A percentile compares a stretch with the other conserved stretches of the same genome.
Evolutionary conservation across 2,113 vertebrate genomes (phyloP).

Genomic region (Cyprinodon brontotheroides): DNA sequence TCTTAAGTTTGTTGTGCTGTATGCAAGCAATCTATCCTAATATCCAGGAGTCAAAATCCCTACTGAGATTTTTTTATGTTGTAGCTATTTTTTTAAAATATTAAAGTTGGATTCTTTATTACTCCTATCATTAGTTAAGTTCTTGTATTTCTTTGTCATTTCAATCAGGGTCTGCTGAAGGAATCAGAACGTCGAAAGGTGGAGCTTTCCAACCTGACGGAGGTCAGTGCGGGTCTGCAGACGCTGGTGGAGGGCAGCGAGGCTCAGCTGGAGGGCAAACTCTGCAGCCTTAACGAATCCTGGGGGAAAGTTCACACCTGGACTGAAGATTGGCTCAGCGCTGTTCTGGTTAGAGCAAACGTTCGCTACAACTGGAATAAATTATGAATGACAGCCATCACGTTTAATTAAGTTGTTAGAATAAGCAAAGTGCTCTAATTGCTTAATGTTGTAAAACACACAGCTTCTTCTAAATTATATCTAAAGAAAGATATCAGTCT

Average conservation of each 20-base stretch:
- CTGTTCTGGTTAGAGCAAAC: slow-evolving; percentile 83
- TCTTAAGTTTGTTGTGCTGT: neutral
- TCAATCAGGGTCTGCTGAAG: slow-evolving; percentile 87
- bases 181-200: slow-evolving; percentile 88
- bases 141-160: neutral
- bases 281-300: slow-evolving; percentile 87
- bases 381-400: slow-evolving; percentile 1
- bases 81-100: neutral
- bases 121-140: too few relatives aligned
- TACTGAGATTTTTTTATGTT: too few relatives aligned
- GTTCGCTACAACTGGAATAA: neutral
- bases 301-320: slow-evolving; percentile 89
- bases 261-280: slow-evolving; percentile 83
- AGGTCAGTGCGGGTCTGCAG: slow-evolving; percentile 87
- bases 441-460: neutral
- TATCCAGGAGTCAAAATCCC: neutral
- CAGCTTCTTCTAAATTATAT: neutral
- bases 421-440: neutral
- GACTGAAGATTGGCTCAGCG: slow-evolving; percentile 92
- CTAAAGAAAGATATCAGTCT: neutral
- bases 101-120: neutral
- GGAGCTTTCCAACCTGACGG: slow-evolving; percentile 85
- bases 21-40: neutral
- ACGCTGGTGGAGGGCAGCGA: slow-evolving; percentile 88
- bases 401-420: neutral